Evolutionary conservation across 2,888 invertebrate genomes (phyloP), one percentile per base, ranked within the genome.

Genomic region (Leptopterna dolabrata): DNA sequence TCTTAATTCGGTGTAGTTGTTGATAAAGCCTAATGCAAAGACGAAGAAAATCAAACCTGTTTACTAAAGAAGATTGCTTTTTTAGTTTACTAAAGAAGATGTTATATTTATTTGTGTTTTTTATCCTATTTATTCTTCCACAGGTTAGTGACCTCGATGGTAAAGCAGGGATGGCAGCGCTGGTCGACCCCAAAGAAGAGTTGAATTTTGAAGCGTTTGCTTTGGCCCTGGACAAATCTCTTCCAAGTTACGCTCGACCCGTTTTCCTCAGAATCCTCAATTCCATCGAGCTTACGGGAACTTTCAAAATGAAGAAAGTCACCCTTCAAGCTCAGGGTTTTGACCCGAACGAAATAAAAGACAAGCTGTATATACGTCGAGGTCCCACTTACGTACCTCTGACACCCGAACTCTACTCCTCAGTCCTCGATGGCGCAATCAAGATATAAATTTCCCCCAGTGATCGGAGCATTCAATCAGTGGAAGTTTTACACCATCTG

Each of bases 111-210:
- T n/a, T 36, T 36, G 7, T 36, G 36, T 2, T 7, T 4, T 4
- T 36, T 4, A 36, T 36, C 36, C 2, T 36, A 51, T n/a, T 51
- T 51, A 51, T 16, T 76, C 4, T 13, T 19, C 19, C 43, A 14
- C 91, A 96, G 96, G 93, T 97, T 89, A 96, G 96, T 0, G 94
- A 94, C 88, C 94, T 94, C 81, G 97, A 97, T 91, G 98, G 98
- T 0, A 94, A 95, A 90, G 98, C 97, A 19, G 98, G 98, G 89
- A 99, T 99, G 98, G 97, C 95, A 27, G 97, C 97, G 27, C 94
- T 98, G 87, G 96, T 95, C 24, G 96, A 97, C 92, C 93, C 94
- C 3, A 92, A 94, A 0, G 92, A 93, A 45, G 91, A 93, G 87
- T 91, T 96, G 86, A 93, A 95, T 90, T 92, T 96, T 89, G 90